Percentiles rank a stretch among this genome's conserved stretches.
Conservation (phyloP, 2,797 vertebrate genomes). For the Poeciliopsis presidionis region DNA sequence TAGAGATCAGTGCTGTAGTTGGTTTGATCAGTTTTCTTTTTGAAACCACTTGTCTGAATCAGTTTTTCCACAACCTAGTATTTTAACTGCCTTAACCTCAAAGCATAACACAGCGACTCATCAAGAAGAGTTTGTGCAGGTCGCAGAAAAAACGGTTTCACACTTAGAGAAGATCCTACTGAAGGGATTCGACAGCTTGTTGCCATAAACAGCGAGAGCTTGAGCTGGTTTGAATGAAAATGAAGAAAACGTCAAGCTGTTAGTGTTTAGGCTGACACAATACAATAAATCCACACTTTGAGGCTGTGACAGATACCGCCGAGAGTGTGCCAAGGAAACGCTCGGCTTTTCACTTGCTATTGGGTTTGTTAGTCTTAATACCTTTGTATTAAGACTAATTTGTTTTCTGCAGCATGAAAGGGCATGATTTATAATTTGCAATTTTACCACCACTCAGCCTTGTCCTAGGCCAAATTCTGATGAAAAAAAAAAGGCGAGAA, state of each 20-base stretch:
- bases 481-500: neutral
- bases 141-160: neutral
- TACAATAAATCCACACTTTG: constrained; percentile 47
- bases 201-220: constrained; percentile 53
- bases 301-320: constrained; percentile 48
- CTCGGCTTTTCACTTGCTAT: neutral
- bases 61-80: neutral
- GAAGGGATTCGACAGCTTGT: constrained; percentile 53
- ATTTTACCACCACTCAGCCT: neutral
- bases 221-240: constrained; percentile 37
- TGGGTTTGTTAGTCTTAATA: neutral
- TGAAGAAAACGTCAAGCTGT: constrained; percentile 55
- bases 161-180: constrained; percentile 27
- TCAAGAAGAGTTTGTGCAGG: neutral
- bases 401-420: neutral
- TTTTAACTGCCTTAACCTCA: neutral
- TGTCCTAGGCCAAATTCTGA: neutral
- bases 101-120: neutral
- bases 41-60: neutral
- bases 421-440: neutral
- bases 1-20: neutral
- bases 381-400: neutral
- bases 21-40: neutral
- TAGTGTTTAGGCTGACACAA: constrained; percentile 51
- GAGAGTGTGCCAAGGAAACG: constrained; percentile 13